Evolutionary conservation across 2,113 vertebrate genomes (phyloP), one percentile per base, ranked within the genome.

Genomic region (Xyrauchen texanus): DNA sequence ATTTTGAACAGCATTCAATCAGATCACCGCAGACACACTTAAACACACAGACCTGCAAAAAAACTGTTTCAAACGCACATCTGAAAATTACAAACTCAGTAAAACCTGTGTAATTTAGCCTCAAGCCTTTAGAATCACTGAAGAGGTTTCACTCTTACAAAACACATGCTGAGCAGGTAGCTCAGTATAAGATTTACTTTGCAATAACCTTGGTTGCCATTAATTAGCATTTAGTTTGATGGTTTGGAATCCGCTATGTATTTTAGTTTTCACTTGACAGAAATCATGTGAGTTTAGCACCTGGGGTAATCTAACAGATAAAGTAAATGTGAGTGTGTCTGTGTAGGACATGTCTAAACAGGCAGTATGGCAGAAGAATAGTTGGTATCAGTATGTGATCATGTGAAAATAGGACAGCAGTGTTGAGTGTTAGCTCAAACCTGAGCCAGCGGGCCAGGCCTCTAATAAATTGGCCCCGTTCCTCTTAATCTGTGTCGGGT

Each of bases 401-500:
- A 13, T 71, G 68, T 58, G 68, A 71, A 71, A 15, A 46, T 58
- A 46, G 53, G 58, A 73, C 71, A 73, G 71, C 44, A 8, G 68
- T 79, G 77, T 64, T 79, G 76, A 58, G 66, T 61, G 76, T n/a
- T 71, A 57, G 44, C 15, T 13, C 57, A 73, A 73, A 73, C 45
- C 45, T 62, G 71, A 73, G 51, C 61, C 44, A n/a, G 61, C 45
- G 62, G 67, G 52, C 65, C 68, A 69, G 67, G 55, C 63, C 76
- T 62, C 46, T 72, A 46, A 79, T 63, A 72, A 70, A 79, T 64
- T 60, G 55, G 13, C 44, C 34, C 34, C 21, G 68, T 8, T 72
- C 44, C 44, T 65, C 52, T 79, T 66, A 65, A 72, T 21, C 12
- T 79, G 44, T 72, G 78, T 71, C 21, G 78, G 77, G 78, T 79